phyloP scores from a whole-genome alignment of 2,113 vertebrate genomes.

The Alligator sinensis region DNA sequence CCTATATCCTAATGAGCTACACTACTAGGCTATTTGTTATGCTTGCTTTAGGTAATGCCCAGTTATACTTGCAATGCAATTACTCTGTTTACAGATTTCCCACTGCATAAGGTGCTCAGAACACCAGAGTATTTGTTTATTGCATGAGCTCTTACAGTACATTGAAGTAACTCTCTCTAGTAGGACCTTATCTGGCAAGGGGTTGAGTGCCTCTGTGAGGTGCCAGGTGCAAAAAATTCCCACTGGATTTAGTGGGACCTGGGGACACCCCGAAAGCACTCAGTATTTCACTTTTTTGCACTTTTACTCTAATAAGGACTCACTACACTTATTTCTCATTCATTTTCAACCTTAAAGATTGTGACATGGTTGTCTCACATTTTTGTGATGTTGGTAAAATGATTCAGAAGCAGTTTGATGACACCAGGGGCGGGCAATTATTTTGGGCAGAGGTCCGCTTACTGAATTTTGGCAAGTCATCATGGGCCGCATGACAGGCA shows the following conservation, averaged over 20 bases:
- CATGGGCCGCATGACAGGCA: too few relatives aligned
- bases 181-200: not conserved
- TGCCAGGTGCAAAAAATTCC: not conserved
- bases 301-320: not conserved
- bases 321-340: not conserved
- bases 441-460: too few relatives aligned
- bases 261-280: not conserved
- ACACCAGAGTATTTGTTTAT: not conserved
- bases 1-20: not conserved
- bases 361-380: not conserved
- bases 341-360: not conserved
- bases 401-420: not conserved
- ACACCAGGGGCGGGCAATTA: too few relatives aligned
- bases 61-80: not conserved
- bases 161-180: not conserved
- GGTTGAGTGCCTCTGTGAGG: not conserved
- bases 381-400: not conserved
- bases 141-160: not conserved
- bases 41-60: not conserved
- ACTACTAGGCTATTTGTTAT: not conserved
- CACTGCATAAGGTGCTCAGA: not conserved
- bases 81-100: not conserved
- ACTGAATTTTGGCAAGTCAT: too few relatives aligned
- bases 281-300: rapidly evolving
- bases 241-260: not conserved